Percentiles rank a stretch among this genome's conserved stretches.
phyloP scores from a whole-genome alignment of 2,888 invertebrate genomes.

The Dryadula phaetusa region DNA sequence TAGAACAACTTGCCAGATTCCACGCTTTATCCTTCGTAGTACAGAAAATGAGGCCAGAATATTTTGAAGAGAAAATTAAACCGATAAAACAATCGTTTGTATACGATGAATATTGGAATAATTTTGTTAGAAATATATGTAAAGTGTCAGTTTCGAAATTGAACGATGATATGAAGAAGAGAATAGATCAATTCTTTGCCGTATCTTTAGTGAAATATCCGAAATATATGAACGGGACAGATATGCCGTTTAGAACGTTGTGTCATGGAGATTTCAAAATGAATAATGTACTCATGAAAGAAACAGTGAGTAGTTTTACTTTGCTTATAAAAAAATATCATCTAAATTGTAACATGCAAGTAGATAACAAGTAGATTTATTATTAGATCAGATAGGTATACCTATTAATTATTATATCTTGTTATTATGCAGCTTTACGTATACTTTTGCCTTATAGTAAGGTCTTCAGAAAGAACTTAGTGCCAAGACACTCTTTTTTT shows the following conservation, averaged over 20 bases:
- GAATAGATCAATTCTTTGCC: slow-evolving; percentile 47
- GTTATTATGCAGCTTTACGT: too few species aligned
- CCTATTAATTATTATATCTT: too few species aligned
- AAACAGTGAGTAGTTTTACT: slow-evolving; percentile 54
- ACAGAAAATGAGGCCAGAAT: slow-evolving; percentile 54
- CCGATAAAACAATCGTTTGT: slow-evolving; percentile 42
- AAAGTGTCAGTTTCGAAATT: slow-evolving; percentile 47
- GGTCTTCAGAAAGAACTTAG: too few species aligned
- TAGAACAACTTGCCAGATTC: slow-evolving; percentile 63
- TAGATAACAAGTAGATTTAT: too few species aligned
- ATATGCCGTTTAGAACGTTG: slow-evolving; percentile 50
- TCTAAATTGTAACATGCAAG: too few species aligned
- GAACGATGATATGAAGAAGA: slow-evolving; percentile 49
- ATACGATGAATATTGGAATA: slow-evolving; percentile 52
- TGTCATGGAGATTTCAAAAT: slow-evolving; percentile 68
- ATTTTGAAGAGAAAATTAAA: slow-evolving; percentile 53
- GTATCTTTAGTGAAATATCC: slow-evolving; percentile 48
- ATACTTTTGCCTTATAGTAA: too few species aligned
- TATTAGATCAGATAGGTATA: too few species aligned
- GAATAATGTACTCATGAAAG: slow-evolving; percentile 63
- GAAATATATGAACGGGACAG: slow-evolving; percentile 49
- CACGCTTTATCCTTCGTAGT: slow-evolving; percentile 61
- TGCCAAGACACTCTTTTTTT: too few species aligned
- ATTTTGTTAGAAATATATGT: slow-evolving; percentile 47
- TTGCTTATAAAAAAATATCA: too few species aligned